Conservation (phyloP, 2,888 invertebrate genomes). For the Amiota communis region DNA sequence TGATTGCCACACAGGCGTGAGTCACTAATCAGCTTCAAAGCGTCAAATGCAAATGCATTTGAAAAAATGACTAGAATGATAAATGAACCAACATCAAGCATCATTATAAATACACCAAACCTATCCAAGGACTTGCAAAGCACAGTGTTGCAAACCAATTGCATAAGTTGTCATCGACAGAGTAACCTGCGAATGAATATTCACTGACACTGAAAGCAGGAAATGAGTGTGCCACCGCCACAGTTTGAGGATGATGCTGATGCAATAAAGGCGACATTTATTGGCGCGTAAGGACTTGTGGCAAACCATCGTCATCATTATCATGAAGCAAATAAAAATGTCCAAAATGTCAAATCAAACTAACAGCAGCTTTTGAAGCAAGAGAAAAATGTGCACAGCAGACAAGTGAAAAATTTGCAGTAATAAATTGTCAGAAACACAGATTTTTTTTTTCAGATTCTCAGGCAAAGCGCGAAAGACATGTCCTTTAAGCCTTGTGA, state of each 20-base stretch:
- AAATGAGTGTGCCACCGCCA: conserved; percentile 27
- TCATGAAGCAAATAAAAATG: not conserved
- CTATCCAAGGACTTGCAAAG: too few relatives aligned
- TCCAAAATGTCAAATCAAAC: not conserved
- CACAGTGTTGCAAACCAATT: not conserved
- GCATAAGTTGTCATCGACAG: conserved; percentile 1
- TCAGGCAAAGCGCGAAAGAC: too few relatives aligned
- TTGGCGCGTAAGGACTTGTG: conserved; percentile 1
- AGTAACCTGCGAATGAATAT: conserved; percentile 16
- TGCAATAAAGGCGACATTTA: not conserved
- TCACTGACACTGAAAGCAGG: conserved; percentile 10
- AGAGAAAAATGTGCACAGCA: not conserved
- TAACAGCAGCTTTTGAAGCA: not conserved
- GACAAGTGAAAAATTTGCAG: not conserved
- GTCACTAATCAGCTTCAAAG: conserved; percentile 17
- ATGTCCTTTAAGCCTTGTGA: conserved; percentile 31
- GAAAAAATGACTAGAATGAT: conserved; percentile 1
- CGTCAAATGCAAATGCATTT: conserved; percentile 7
- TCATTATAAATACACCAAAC: too few relatives aligned
- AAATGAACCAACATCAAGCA: not conserved
- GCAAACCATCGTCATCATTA: not conserved
- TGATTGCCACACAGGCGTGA: conserved; percentile 4
- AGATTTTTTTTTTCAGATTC: not conserved
- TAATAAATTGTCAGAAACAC: conserved; percentile 8
- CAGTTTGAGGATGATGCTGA: conserved; percentile 2